Evolutionary conservation across 2,113 vertebrate genomes (phyloP), one percentile per base, ranked within the genome.

Genomic region (Oxygymnocypris stewartii): DNA sequence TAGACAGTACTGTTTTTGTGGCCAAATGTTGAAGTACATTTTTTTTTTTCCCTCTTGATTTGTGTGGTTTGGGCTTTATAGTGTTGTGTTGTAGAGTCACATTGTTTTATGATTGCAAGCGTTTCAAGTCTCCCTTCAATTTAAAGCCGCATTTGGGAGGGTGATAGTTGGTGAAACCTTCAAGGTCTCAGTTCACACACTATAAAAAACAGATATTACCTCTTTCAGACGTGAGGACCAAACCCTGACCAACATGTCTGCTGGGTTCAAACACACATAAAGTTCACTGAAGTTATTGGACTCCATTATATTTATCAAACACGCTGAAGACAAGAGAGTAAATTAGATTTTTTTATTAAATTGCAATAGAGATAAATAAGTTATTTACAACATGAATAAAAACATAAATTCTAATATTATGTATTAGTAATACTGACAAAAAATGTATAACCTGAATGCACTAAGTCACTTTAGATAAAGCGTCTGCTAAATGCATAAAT

Each of bases 41-140:
- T 25, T n/a, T n/a, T n/a, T n/a, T 47, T 83, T 42, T 51, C 0
- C 23, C 14, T 35, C 18, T 57, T 57, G n/a, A 47, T 67, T 57
- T 35, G 44, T 85, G 84, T 18, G 76, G 76, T 57, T 59, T 54
- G 14, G 28, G 11, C 47, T 86, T 86, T 86, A 80, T 67, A 79
- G 25, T 10, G 13, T 59, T 31, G 65, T 51, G 61, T 79, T 79
- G 69, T 18, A n/a, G 13, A 37, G 74, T 65, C 18, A 44, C 47
- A 37, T 54, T 79, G 25, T 69, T 79, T 85, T 54, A 82, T 71
- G 80, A 82, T 69, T 73, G 10, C 18, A 25, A 40, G 25, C 8
- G 7, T 10, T 59, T 71, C 79, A 23, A 73, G 13, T 40, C 51
- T 20, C 44, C 31, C 63, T 79, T 28, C 76, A 69, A 67, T 76